Evolutionary conservation across 2,113 vertebrate species (phyloP).

Genomic region (Chionis minor): DNA sequence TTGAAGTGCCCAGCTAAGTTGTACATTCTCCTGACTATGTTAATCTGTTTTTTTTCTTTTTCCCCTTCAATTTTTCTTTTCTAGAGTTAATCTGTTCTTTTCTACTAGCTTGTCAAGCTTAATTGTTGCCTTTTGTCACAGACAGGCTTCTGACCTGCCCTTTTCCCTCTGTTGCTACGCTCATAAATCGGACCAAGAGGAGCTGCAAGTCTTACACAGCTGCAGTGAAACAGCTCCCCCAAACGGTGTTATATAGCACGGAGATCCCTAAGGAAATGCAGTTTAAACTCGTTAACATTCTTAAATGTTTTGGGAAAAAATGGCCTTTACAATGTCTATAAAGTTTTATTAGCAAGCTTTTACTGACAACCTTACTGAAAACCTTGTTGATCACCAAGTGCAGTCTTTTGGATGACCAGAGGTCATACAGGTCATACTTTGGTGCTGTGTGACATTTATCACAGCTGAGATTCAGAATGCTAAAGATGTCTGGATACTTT

Average conservation of each 20-base stretch:
- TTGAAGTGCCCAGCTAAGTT: background rate
- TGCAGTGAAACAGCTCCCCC: slow-evolving; percentile 15
- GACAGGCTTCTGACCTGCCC: background rate
- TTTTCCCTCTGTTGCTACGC: background rate
- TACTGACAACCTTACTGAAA: background rate
- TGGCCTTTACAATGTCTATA: background rate
- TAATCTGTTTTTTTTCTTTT: background rate
- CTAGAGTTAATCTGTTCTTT: background rate
- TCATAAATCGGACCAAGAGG: background rate
- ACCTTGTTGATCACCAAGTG: background rate
- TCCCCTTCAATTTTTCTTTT: background rate
- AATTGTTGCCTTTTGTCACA: background rate
- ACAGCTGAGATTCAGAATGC: background rate
- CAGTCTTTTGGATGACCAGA: background rate
- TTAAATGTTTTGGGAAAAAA: background rate
- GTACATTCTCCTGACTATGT: background rate
- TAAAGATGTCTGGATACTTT: background rate
- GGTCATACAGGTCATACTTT: background rate
- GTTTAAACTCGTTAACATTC: background rate
- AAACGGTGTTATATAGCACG: background rate
- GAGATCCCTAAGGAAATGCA: background rate
- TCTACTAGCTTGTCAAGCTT: background rate
- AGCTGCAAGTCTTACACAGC: rapidly evolving
- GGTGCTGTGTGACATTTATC: background rate
- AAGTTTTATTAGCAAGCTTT: background rate